A percentile compares a stretch with the other conserved stretches of the same genome.
Evolutionary conservation across 2,888 invertebrate species (phyloP).

Genomic region (Cynaeus angustus): DNA sequence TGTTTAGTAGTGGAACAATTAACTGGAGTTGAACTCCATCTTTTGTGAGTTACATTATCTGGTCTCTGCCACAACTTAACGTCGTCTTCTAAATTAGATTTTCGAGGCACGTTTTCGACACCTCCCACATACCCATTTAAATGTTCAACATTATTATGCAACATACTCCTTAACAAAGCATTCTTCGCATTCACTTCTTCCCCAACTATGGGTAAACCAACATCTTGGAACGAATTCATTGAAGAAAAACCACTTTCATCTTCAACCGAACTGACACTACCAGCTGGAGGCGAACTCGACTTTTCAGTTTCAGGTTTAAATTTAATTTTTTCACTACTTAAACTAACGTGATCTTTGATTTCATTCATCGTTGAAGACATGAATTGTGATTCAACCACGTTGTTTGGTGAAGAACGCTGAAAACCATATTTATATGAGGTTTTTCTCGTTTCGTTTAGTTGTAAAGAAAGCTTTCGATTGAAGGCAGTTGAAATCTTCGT

Average conservation of each 20-base stretch:
- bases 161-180: conserved; percentile 64
- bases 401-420: conserved; percentile 51
- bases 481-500: conserved; percentile 64
- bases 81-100: conserved; percentile 54
- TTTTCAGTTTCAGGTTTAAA: conserved; percentile 52
- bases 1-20: conserved; percentile 56
- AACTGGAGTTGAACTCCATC: conserved; percentile 67
- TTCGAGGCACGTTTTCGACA: conserved; percentile 26
- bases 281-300: conserved; percentile 59
- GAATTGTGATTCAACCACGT: conserved; percentile 58
- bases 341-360: conserved; percentile 22
- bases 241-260: conserved; percentile 92
- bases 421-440: conserved; percentile 44
- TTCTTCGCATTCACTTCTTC: conserved; percentile 63
- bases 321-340: conserved; percentile 23
- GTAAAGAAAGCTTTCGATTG: conserved; percentile 67
- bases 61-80: conserved; percentile 67
- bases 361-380: conserved; percentile 47
- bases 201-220: conserved; percentile 78
- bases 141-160: conserved; percentile 59
- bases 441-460: conserved; percentile 60
- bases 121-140: conserved; percentile 1
- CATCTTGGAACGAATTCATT: conserved; percentile 89
- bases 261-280: conserved; percentile 74
- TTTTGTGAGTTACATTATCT: conserved; percentile 58